Percentiles rank a stretch among this genome's conserved stretches.
Evolutionary conservation across 2,888 invertebrate genomes (phyloP).

Genomic region (Cerceris ruficornis): DNA sequence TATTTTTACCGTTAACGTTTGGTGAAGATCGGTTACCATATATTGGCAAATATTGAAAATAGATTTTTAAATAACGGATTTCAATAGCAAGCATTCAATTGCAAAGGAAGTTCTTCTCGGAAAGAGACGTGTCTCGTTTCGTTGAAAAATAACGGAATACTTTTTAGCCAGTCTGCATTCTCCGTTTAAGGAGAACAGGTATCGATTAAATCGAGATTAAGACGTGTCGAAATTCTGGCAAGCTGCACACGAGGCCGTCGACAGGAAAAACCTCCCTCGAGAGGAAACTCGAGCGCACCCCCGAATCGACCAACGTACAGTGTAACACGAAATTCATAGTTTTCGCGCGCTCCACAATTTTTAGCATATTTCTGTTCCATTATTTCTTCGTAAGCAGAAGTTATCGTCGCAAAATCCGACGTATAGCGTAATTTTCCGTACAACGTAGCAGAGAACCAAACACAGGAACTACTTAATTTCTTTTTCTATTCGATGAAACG

Average conservation of each 20-base stretch:
- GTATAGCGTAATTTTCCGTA: too few species aligned
- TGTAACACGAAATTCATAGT: neutral
- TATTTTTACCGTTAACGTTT: too few species aligned
- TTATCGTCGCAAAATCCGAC: too few species aligned
- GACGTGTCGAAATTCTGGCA: neutral
- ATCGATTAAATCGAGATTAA: conserved; percentile 20
- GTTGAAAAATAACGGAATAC: neutral
- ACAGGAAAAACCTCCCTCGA: neutral
- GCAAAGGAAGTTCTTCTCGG: neutral
- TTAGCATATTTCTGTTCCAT: too few species aligned
- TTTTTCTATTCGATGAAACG: too few species aligned
- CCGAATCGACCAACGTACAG: neutral
- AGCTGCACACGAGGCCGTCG: neutral
- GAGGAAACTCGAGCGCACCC: neutral
- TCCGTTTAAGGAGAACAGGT: neutral
- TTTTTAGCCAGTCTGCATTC: conserved; percentile 6
- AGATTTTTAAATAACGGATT: too few species aligned
- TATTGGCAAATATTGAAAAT: too few species aligned
- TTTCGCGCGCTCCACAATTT: too few species aligned
- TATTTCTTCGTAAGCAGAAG: too few species aligned
- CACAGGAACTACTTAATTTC: too few species aligned
- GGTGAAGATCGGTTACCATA: too few species aligned
- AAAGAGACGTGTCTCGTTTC: neutral
- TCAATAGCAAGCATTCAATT: neutral
- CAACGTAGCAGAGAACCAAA: too few species aligned